Evolutionary conservation across 2,888 invertebrate genomes (phyloP), one percentile per base, ranked within the genome.

Genomic region (Rhingia campestris): DNA sequence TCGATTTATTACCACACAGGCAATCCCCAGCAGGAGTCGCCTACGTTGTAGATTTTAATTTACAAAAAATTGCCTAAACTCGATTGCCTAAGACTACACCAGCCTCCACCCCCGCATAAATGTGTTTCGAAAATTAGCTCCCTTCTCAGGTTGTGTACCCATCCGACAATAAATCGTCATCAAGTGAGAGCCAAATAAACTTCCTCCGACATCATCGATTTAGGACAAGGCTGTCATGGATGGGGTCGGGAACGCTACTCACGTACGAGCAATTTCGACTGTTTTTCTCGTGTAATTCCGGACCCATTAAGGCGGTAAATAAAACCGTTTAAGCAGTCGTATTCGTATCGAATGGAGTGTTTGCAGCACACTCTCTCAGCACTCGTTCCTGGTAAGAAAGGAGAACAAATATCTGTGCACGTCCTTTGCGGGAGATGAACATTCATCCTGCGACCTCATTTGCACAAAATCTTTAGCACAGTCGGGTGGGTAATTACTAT

Each of bases 251-350:
- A 39, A 74, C 73, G 73, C 77, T 10, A 66, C 79, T 82, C 82
- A 82, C 82, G 82, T 82, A 82, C 67, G 33, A 64, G 82, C 73
- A 73, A 82, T 82, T 79, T 79, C 51, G 79, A 56, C 43, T 63
- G 35, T 75, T 70, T 79, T 32, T 39, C 59, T 82, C 79, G 77
- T 79, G 82, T 63, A 76, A 76, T 67, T 76, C 35, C 63, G 53
- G 73, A 37, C 79, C 79, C 79, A 82, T 79, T 79, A 82, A 79
- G 58, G 82, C 73, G 69, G 79, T 82, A 82, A 82, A 82, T 82
- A 82, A 82, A 82, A 74, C 22, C 82, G 82, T 82, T 82, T 73
- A 82, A 82, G 77, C 77, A 82, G 67, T 61, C 59, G 41, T 53
- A 30, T 45, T 14, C 1, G 53, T n/a, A 37, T 9, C 32, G 47